phyloP scores from a whole-genome alignment of 2,888 invertebrate genomes.

The Eudasyphora cyanicolor region DNA sequence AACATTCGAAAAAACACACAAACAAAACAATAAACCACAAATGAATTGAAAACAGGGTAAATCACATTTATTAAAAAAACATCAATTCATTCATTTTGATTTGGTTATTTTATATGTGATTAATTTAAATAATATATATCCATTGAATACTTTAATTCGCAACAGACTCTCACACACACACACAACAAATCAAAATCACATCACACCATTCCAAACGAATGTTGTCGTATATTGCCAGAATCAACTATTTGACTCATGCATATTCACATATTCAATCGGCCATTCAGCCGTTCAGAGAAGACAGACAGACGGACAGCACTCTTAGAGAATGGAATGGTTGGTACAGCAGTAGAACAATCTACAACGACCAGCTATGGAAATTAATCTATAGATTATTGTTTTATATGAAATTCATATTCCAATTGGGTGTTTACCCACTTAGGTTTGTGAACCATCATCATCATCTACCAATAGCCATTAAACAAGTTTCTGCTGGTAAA shows the following conservation, averaged over 20 bases:
- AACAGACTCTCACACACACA: not conserved
- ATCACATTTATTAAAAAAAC: not conserved
- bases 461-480: too few relatives aligned
- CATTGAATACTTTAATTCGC: not conserved
- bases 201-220: not conserved
- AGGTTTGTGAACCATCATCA: not conserved
- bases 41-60: not conserved
- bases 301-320: not conserved
- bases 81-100: constrained; percentile 14
- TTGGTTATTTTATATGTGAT: constrained; percentile 2
- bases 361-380: not conserved
- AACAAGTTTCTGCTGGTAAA: too few relatives aligned
- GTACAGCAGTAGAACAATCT: too few relatives aligned
- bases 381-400: not conserved
- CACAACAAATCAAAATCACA: too few relatives aligned
- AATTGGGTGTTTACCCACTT: not conserved
- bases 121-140: constrained; percentile 14
- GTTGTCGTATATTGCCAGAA: not conserved
- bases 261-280: too few relatives aligned
- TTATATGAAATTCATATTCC: not conserved
- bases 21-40: not conserved
- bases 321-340: too few relatives aligned
- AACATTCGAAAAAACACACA: constrained; percentile 11
- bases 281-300: not conserved
- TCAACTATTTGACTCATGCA: constrained; percentile 15